A percentile compares a stretch with the other conserved stretches of the same genome.
Conservation (phyloP, 2,797 vertebrate species). For the Chaenodraco wilsoni region DNA sequence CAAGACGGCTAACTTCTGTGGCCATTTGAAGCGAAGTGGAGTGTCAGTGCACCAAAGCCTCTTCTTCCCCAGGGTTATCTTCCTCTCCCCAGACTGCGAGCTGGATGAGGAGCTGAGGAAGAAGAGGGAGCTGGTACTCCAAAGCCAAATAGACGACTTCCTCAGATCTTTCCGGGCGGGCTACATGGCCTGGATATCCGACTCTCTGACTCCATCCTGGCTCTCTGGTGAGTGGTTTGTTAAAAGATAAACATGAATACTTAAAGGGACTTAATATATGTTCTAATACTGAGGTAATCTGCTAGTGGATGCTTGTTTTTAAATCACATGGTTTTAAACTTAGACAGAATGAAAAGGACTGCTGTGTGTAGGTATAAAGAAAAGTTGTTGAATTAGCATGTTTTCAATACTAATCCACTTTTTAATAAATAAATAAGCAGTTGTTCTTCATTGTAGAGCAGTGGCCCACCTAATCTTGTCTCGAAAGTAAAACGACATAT, state of each 20-base stretch:
- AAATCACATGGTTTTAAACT: background rate
- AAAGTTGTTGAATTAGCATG: background rate
- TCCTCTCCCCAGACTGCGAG: constrained; percentile 80
- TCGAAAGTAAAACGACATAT: too few relatives aligned
- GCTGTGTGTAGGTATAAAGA: background rate
- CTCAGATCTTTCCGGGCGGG: constrained; percentile 78
- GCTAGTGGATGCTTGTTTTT: too few relatives aligned
- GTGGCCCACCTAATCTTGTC: background rate
- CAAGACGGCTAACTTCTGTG: constrained; percentile 77
- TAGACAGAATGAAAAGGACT: background rate
- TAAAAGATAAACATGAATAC: background rate
- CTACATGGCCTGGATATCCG: constrained; percentile 80
- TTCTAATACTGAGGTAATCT: background rate
- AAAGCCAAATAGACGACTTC: constrained; percentile 74
- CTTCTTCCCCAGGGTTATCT: constrained; percentile 79
- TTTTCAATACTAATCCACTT: background rate
- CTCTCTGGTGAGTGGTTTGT: constrained; percentile 76
- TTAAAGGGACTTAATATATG: background rate
- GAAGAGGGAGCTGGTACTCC: constrained; percentile 78
- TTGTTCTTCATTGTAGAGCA: background rate
- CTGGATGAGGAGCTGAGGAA: constrained; percentile 77
- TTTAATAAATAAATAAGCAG: background rate
- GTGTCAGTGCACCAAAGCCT: constrained; percentile 70
- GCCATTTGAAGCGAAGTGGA: constrained; percentile 76
- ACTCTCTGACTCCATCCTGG: constrained; percentile 83